Evolutionary conservation across 1,140 invertebrate species (phyloP), one percentile per base, ranked within the genome.

Genomic region (Drosophila bipectinata): DNA sequence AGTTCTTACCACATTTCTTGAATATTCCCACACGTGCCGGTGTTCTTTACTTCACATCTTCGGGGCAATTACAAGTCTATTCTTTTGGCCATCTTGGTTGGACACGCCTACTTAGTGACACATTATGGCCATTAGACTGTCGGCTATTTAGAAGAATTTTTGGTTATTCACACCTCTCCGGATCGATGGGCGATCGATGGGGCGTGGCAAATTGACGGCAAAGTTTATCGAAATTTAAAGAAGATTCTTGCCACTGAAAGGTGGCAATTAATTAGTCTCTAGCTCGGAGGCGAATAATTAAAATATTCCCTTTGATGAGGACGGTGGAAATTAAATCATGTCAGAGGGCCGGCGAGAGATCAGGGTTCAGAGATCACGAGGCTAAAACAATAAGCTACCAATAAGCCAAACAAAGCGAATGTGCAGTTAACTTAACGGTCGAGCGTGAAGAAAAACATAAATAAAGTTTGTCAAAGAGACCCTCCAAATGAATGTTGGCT

Each of bases 401-500:
- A 85, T 80, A 87, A 87, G 82, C 64, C 44, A 64, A 79, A 85
- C 81, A 85, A 85, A 85, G 81, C 82, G 54, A 81, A 85, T 85
- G 78, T 85, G 82, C 81, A 85, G 81, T 85, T 85, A 85, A 58
- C 73, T 87, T 85, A 85, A 85, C 81, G 81, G 81, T 87, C 64
- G 68, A 87, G 82, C 81, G 77, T 85, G 83, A 72, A 85, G 81
- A 77, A 85, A 77, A 81, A 67, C 81, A 85, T 85, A 85, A 85
- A 85, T 85, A 87, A 85, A 81, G 72, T 61, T 77, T 53, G 64
- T 73, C 49, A 61, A 68, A 66, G 59, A 53, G 59, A 3, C 10
- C 18, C 26, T 4, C 57, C 45, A 51, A 18, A 26, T 26, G 18
- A 64, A 28, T 21, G 26, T 28, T 37, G 10, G 58, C 63, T 63